Percentiles rank a stretch among this genome's conserved stretches.
Evolutionary conservation across 2,797 vertebrate species (phyloP).

Genomic region (Adrianichthys oophorus): DNA sequence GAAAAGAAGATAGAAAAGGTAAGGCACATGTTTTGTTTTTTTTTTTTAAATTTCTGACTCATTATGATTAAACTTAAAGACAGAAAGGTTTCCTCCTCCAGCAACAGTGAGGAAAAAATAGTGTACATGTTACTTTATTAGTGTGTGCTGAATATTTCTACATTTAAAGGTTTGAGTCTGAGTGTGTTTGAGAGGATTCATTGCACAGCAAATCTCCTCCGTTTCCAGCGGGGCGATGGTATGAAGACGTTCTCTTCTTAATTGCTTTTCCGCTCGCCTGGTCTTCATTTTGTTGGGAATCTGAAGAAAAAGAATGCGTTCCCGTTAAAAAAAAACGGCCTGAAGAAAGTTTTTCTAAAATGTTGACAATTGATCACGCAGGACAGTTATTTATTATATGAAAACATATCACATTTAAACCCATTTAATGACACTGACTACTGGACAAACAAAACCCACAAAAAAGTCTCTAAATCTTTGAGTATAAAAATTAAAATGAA

Average conservation of each 20-base stretch:
- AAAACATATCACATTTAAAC: too few relatives aligned
- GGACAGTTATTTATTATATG: too few relatives aligned
- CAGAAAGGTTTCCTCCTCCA: constrained; percentile 35
- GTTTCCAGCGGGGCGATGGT: constrained; percentile 46
- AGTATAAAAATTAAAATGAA: neutral
- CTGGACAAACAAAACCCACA: too few relatives aligned
- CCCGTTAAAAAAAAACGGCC: neutral
- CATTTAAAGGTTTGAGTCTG: constrained; percentile 7
- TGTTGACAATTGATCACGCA: too few relatives aligned
- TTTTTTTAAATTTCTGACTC: neutral
- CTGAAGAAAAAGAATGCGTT: constrained; percentile 42
- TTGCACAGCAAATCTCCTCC: constrained; percentile 72
- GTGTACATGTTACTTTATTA: constrained; percentile 67
- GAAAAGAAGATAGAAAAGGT: constrained; percentile 8
- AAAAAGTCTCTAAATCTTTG: too few relatives aligned
- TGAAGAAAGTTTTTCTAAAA: too few relatives aligned
- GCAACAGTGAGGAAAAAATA: constrained; percentile 59
- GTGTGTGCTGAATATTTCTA: constrained; percentile 36
- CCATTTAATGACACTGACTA: too few relatives aligned
- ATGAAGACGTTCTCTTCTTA: constrained; percentile 54
- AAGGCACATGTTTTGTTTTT: constrained; percentile 55
- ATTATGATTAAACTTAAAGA: neutral
- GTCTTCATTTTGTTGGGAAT: constrained; percentile 60
- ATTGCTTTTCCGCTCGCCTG: neutral
- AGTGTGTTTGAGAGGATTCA: constrained; percentile 48